These are phyloP conservation scores for Macaca mulatta DNA, from an alignment of 2,113 vertebrate genomes.

Conservation along the genomic window DNA sequence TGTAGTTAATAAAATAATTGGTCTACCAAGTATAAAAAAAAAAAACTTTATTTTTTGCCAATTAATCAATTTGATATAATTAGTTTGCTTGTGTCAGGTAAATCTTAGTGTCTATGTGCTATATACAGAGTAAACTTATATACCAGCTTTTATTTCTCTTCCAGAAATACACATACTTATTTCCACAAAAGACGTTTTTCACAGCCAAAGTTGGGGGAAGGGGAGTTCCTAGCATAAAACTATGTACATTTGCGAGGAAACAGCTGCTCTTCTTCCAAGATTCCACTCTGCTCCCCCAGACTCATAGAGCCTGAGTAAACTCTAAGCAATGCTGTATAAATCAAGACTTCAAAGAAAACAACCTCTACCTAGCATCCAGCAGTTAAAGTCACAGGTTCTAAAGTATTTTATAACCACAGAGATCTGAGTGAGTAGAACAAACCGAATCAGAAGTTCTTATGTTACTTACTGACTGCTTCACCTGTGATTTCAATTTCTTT, in stretches of 20 bases:
- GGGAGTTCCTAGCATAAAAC: background rate
- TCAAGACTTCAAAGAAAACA: background rate
- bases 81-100: background rate
- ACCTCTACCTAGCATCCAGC: background rate
- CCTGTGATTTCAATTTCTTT: conserved; percentile 3
- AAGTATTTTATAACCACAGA: background rate
- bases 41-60: background rate
- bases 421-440: background rate
- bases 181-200: conserved; percentile 28
- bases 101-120: background rate
- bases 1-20: background rate
- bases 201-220: background rate
- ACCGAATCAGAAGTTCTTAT: background rate
- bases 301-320: background rate
- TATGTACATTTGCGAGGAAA: conserved; percentile 1
- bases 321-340: background rate
- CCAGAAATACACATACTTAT: conserved; percentile 28
- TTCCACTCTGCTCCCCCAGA: background rate
- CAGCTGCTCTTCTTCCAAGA: background rate
- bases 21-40: background rate
- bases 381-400: background rate
- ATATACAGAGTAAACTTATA: background rate
- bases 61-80: background rate
- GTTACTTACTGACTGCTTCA: background rate
- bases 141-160: background rate